A percentile compares a stretch with the other conserved stretches of the same genome.
phyloP scores from a whole-genome alignment of 1,140 invertebrate genomes.

The Drosophila insularis region DNA sequence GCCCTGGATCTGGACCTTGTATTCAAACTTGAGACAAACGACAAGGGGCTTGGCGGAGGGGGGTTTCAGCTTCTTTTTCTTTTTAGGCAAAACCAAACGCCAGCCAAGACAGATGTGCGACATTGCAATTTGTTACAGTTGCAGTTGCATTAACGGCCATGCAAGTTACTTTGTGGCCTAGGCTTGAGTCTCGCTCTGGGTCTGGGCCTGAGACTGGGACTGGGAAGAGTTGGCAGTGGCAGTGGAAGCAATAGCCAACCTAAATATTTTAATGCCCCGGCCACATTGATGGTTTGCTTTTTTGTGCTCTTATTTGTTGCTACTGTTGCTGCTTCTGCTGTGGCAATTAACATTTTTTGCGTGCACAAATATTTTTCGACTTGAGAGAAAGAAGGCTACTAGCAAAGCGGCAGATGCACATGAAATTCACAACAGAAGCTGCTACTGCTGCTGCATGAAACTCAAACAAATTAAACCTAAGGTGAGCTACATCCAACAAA shows the following conservation, averaged over 20 bases:
- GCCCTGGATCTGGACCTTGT: constrained; percentile 36
- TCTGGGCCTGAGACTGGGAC: no score
- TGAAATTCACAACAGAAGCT: constrained; percentile 72
- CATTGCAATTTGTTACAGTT: constrained; percentile 80
- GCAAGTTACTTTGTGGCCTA: constrained; percentile 21
- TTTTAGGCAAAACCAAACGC: constrained; percentile 64
- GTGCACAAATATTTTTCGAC: constrained; percentile 81
- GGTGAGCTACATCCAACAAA: constrained; percentile 50
- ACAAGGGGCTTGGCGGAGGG: background rate
- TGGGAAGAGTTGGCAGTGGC: constrained; percentile 26
- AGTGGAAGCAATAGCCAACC: constrained; percentile 57
- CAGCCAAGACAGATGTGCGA: constrained; percentile 76
- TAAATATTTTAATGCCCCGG: constrained; percentile 77
- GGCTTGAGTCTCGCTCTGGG: constrained; percentile 28
- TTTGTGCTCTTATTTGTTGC: constrained; percentile 52
- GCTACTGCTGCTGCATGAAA: constrained; percentile 56
- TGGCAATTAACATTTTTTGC: constrained; percentile 80
- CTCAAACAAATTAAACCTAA: constrained; percentile 74
- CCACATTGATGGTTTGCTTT: constrained; percentile 77
- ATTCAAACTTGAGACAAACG: constrained; percentile 15
- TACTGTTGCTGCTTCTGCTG: constrained; percentile 26
- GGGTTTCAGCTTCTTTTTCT: constrained; percentile 33
- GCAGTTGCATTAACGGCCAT: constrained; percentile 74
- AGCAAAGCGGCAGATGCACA: constrained; percentile 54
- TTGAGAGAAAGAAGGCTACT: constrained; percentile 56